Conservation (phyloP, 2,797 vertebrate genomes). For the Cynodonichthys magdalenae region DNA sequence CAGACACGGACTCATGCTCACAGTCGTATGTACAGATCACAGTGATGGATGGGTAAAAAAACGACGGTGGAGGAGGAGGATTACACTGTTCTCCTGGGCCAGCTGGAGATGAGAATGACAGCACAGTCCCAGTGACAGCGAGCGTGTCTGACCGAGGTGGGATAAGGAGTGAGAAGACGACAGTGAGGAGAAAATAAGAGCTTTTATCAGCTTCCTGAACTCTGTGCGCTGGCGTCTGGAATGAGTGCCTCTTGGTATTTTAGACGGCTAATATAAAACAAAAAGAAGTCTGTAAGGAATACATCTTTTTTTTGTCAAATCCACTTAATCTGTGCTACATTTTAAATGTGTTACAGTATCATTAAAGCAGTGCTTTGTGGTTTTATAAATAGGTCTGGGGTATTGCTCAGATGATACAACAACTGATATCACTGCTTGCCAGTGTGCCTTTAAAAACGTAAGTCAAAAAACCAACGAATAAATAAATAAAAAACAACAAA, state of each 20-base stretch:
- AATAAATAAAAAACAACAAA: conserved; percentile 19
- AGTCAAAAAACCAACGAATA: conserved; percentile 36
- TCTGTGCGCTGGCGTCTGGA: conserved; percentile 28
- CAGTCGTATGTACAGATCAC: conserved; percentile 84
- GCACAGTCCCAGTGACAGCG: conserved; percentile 60
- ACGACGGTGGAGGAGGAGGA: conserved; percentile 34
- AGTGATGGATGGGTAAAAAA: conserved; percentile 80
- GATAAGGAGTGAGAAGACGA: conserved; percentile 66
- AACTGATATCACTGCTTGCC: conserved; percentile 62
- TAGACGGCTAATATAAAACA: conserved; percentile 53
- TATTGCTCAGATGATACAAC: conserved; percentile 80
- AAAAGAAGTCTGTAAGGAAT: conserved; percentile 39
- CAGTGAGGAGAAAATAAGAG: conserved; percentile 62
- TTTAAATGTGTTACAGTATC: conserved; percentile 65
- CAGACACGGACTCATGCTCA: conserved; percentile 53
- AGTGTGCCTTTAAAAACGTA: conserved; percentile 55
- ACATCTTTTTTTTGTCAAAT: conserved; percentile 37
- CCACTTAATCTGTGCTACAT: conserved; percentile 71
- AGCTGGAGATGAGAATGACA: conserved; percentile 67
- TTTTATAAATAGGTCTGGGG: conserved; percentile 58
- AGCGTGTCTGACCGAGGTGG: conserved; percentile 58
- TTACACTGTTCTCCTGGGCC: conserved; percentile 63
- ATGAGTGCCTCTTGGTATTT: conserved; percentile 39
- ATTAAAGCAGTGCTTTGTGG: conserved; percentile 57
- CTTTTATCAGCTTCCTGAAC: conserved; percentile 57